These are phyloP conservation scores for Macrophya alboannulata DNA, from an alignment of 2,888 invertebrate genomes.

Conservation along the genomic window DNA sequence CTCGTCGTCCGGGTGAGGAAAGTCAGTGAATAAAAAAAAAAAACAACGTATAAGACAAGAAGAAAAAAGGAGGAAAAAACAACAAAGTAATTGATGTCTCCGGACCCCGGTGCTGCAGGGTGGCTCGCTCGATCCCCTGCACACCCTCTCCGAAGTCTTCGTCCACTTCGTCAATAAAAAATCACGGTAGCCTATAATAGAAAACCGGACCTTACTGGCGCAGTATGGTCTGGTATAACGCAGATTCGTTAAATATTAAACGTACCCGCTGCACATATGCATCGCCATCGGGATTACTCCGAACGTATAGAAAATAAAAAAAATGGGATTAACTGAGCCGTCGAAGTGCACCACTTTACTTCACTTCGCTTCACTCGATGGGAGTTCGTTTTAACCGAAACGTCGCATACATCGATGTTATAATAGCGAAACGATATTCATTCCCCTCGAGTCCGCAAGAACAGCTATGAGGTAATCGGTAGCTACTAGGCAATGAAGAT, in stretches of 20 bases:
- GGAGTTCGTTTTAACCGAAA: neutral
- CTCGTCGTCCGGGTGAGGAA: neutral
- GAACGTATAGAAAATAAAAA: constrained; percentile 1
- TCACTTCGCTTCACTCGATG: no score
- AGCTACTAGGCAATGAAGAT: constrained; percentile 37
- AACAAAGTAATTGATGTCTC: constrained; percentile 79
- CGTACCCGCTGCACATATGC: neutral
- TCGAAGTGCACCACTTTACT: neutral
- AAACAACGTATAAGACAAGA: neutral
- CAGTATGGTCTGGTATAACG: constrained; percentile 21
- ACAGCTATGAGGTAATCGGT: constrained; percentile 18
- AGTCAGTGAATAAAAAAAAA: neutral
- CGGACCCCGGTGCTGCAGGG: constrained; percentile 38
- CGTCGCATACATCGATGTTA: neutral
- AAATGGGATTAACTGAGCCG: constrained; percentile 41
- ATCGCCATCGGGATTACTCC: constrained; percentile 20
- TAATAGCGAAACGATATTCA: constrained; percentile 2
- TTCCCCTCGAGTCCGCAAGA: neutral
- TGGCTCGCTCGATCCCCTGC: constrained; percentile 4
- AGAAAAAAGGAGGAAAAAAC: constrained; percentile 62
- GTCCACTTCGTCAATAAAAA: constrained; percentile 80
- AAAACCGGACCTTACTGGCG: constrained; percentile 65
- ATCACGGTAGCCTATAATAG: constrained; percentile 77
- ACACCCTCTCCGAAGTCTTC: constrained; percentile 64
- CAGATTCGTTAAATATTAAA: constrained; percentile 75